Conservation (phyloP, 2,113 vertebrate species). For the Megaleporinus macrocephalus region DNA sequence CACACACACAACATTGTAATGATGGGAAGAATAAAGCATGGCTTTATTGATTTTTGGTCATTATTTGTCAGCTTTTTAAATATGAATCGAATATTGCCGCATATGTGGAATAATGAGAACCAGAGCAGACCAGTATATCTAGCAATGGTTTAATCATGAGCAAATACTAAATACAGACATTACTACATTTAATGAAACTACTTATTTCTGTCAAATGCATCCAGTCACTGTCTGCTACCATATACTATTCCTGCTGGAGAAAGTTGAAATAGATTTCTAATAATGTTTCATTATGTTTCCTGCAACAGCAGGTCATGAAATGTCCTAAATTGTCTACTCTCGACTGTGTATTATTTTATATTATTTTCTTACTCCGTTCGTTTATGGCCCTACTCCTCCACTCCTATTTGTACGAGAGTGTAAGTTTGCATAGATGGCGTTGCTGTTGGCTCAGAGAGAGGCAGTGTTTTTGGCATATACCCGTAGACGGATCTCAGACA, state of each 20-base stretch:
- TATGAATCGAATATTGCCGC: not conserved
- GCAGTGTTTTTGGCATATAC: constrained; percentile 33
- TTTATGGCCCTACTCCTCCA: constrained; percentile 13
- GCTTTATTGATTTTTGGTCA: constrained; percentile 30
- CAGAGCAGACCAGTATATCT: not conserved
- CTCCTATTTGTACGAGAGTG: not conserved
- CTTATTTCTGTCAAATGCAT: not conserved
- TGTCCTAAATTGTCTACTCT: constrained; percentile 19
- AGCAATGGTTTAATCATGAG: not conserved
- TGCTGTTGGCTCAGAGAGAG: constrained; percentile 37
- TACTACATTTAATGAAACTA: not conserved
- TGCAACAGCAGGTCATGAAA: constrained; percentile 5
- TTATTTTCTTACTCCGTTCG: constrained; percentile 15
- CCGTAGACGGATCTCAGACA: constrained; percentile 40
- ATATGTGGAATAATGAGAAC: too few species aligned
- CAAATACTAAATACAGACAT: not conserved
- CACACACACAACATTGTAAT: constrained; percentile 19
- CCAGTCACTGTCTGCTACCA: constrained; percentile 20
- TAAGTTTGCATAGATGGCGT: constrained; percentile 21
- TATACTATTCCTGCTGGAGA: constrained; percentile 15
- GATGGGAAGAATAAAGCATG: constrained; percentile 20
- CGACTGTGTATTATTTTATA: not conserved
- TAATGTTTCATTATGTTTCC: constrained; percentile 8
- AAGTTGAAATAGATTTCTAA: constrained; percentile 22
- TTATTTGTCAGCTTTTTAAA: not conserved